Evolutionary conservation across 2,888 invertebrate genomes (phyloP).

Genomic region (Andrena camellia): DNA sequence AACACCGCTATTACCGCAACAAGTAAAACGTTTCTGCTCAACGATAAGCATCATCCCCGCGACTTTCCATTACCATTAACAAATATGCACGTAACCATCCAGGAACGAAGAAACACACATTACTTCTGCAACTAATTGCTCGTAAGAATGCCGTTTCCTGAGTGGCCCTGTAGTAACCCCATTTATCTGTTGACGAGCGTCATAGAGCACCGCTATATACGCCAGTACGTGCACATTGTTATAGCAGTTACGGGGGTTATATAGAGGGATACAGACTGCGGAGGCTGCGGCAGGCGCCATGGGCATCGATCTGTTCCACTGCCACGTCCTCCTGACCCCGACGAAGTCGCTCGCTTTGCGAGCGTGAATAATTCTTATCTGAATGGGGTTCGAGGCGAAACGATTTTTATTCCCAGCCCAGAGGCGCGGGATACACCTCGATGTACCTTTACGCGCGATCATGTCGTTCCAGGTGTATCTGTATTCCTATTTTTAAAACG

Average conservation of each 20-base stretch:
- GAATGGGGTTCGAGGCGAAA: conserved; percentile 8
- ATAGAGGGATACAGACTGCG: conserved; percentile 77
- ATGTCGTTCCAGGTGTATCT: neutral
- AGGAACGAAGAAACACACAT: neutral
- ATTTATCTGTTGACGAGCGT: neutral
- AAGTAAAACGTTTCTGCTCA: neutral
- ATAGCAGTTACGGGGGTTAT: conserved; percentile 62
- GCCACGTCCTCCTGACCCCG: conserved; percentile 57
- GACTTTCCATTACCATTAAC: neutral
- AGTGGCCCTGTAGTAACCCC: neutral
- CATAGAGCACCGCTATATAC: neutral
- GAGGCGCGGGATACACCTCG: neutral
- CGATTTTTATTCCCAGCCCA: conserved; percentile 1
- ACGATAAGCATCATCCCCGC: neutral
- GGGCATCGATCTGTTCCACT: conserved; percentile 81
- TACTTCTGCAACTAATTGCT: conserved; percentile 1
- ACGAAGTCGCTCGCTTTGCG: conserved; percentile 4
- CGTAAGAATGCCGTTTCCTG: conserved; percentile 6
- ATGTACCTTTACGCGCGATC: neutral
- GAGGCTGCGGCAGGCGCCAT: conserved; percentile 83
- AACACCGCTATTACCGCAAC: neutral
- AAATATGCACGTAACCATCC: neutral
- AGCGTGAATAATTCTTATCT: conserved; percentile 41
- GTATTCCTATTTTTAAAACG: neutral
- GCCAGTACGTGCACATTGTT: conserved; percentile 64